phyloP scores from a whole-genome alignment of 2,888 invertebrate genomes.

The Drosophila suboccidentalis region DNA sequence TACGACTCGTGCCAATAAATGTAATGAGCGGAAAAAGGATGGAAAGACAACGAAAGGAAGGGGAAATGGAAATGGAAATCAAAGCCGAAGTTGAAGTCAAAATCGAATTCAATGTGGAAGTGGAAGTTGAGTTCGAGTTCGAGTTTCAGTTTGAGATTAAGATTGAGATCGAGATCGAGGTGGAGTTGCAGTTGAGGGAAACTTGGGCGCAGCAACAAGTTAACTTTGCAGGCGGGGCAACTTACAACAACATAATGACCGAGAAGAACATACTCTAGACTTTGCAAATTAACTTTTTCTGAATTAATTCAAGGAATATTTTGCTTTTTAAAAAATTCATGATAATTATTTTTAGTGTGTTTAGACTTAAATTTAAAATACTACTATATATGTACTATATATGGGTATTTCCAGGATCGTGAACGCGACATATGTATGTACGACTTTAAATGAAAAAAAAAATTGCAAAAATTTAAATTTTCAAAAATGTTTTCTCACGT shows the following conservation, averaged over 20 bases:
- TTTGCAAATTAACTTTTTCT: background rate
- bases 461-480: too few species aligned
- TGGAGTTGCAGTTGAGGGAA: constrained; percentile 2
- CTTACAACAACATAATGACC: background rate
- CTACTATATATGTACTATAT: too few species aligned
- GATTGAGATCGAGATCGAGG: background rate
- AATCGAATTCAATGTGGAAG: constrained; percentile 9
- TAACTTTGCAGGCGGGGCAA: constrained; percentile 3
- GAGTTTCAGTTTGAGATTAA: constrained; percentile 2
- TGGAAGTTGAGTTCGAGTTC: constrained; percentile 14
- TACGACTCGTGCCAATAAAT: constrained; percentile 42
- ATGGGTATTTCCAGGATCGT: too few species aligned
- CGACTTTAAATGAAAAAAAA: too few species aligned
- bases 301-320: too few species aligned
- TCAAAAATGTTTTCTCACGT: too few species aligned
- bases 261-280: constrained; percentile 25
- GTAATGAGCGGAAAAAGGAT: constrained; percentile 44
- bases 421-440: too few species aligned
- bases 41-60: constrained; percentile 5
- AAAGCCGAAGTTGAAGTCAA: constrained; percentile 1
- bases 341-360: too few species aligned
- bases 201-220: constrained; percentile 28
- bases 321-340: too few species aligned
- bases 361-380: too few species aligned
- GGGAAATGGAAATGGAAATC: constrained; percentile 19